These are phyloP conservation scores for Montifringilla adamsi DNA, from an alignment of 2,113 vertebrate genomes.

Conservation along the genomic window DNA sequence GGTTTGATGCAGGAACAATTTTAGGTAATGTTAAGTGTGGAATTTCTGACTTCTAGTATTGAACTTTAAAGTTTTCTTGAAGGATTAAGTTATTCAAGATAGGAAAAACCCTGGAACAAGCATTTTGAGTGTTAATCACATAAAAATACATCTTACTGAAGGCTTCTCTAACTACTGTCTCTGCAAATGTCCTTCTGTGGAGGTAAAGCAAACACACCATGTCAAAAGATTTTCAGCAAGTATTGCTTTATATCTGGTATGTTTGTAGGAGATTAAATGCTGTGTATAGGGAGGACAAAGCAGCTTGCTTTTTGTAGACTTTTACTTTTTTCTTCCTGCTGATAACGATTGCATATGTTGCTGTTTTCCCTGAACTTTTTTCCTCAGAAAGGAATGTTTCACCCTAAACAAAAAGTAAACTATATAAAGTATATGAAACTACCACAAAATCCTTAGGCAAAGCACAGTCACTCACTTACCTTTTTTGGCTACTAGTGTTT, in stretches of 20 bases:
- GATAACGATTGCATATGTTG: neutral
- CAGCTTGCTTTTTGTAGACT: neutral
- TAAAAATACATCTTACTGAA: neutral
- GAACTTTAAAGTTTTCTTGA: neutral
- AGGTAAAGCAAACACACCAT: neutral
- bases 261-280: neutral
- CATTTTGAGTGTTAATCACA: neutral
- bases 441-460: neutral
- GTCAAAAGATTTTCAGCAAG: neutral
- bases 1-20: neutral
- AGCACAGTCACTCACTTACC: neutral
- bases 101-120: neutral
- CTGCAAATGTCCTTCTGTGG: neutral
- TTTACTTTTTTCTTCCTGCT: neutral
- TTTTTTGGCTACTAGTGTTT: neutral
- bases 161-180: neutral
- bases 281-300: neutral
- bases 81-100: neutral
- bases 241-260: neutral
- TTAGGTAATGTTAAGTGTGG: neutral
- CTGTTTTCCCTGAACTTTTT: neutral
- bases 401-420: neutral
- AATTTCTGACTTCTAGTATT: neutral
- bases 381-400: neutral
- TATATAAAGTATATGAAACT: neutral